Base-by-base conservation (phyloP, 2,888 invertebrate genomes). In the Prionchulus punctatus region DNA sequence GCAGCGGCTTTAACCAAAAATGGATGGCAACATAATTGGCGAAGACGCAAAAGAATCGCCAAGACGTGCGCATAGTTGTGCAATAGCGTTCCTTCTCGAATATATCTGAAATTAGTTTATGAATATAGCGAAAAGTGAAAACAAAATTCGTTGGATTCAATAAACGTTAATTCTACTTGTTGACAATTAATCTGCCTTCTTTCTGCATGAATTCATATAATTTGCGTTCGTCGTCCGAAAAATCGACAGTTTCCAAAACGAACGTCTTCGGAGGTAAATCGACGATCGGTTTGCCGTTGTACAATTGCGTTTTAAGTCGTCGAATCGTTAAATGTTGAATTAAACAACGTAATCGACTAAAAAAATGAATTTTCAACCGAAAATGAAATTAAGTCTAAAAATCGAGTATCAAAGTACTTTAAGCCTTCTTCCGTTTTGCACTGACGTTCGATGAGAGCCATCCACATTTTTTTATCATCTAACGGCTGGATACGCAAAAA, bases 21-120 rank as follows among this genome's bases (percentile, higher is more conserved):
- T 30, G 90, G 84, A 76, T 92, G 91, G 68, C 86, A 85, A 69
- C 87, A 87, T 58, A 86, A 81, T 70, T 96, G 92, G 1, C 92
- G 78, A 57, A 94, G 73, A 18, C 92, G 79, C 56, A 92, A 73
- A 15, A 94, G 70, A 1, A 91, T 76, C 0, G 89, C 84, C 61
- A 94, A 64, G 23, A 77, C 47, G 7, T 45, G 47, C 7, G 47
- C 47, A 23, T 45, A 45, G 23, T 45, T 12, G 23, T 45, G 47
- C 47, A 45, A 45, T 18, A 45, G 23, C 47, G 47, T 45, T 45
- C 47, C 47, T 45, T 45, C 47, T 23, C n/a, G n/a, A 7, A 45
- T 45, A 23, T 45, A 45, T 23, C 47, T 45, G 23, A 45, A 45
- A 45, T 7, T 7, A 12, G n/a, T 7, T 36, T 36, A 36, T 36